Base-by-base conservation (phyloP, 2,113 vertebrate genomes). In the Rhadina sibilatrix region DNA sequence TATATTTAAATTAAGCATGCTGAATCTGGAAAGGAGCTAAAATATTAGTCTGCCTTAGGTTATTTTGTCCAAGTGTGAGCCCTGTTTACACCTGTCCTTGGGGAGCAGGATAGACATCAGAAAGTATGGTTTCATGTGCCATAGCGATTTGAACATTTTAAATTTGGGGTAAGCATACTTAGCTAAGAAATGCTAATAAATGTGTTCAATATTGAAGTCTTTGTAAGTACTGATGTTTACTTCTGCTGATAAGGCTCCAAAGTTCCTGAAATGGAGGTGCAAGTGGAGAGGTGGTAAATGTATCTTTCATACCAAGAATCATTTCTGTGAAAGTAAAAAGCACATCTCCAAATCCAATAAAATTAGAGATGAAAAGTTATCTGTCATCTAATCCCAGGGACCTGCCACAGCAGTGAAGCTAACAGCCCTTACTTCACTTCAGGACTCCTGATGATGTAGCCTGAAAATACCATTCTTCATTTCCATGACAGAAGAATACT, bases 401-500 rank as follows among this genome's bases (percentile, higher is more conserved):
- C 44, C 31, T 90, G 54, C 89, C 27, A 50, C 12, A 52, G 25
- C 4, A 1, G 40, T 75, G 59, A 46, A 92, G n/a, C 23, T 25
- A 50, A 25, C 2, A 3, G 27, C 40, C 25, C 68, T 76, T 11
- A 7, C 52, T 80, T 65, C 57, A 28, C 30, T 72, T 80, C 49
- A 91, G 57, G 54, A 66, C 81, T 91, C 86, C 59, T 83, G 59
- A 47, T 89, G 60, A 75, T 44, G 82, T 72, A 38, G 42, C 74
- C 82, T 80, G 44, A 85, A 90, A 88, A 92, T 56, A 42, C 54
- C 2, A 1, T 86, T 77, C 59, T 84, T 91, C 79, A 90, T 94
- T 95, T 94, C 95, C 76, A 18, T 81, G 83, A 71, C 74, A 75
- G 75, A 95, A 94, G 50, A 93, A 42, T 82, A 35, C 28, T 4